Conservation (phyloP, 2,113 vertebrate species). For the Siniperca knerii region DNA sequence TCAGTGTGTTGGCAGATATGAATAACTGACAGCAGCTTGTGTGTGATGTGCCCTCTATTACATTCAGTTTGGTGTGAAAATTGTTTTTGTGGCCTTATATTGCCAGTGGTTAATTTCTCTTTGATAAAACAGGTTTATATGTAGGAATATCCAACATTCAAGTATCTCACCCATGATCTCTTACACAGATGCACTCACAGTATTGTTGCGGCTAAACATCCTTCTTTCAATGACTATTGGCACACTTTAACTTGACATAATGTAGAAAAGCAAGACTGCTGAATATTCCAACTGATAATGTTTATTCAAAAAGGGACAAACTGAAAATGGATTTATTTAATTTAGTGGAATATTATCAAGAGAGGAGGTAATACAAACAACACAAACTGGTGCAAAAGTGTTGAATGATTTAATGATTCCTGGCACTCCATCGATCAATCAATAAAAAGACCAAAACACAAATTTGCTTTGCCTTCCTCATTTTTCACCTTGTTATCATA, state of each 20-base stretch:
- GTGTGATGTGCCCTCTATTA: conserved; percentile 69
- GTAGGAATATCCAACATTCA: conserved; percentile 58
- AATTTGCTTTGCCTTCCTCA: conserved; percentile 29
- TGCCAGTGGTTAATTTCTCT: conserved; percentile 69
- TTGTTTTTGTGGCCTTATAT: conserved; percentile 79
- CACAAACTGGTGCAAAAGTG: conserved; percentile 54
- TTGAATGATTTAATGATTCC: conserved; percentile 64
- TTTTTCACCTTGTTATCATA: neutral
- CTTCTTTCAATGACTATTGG: conserved; percentile 31
- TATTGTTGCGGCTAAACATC: conserved; percentile 47
- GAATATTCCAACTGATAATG: conserved; percentile 61
- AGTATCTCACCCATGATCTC: conserved; percentile 52
- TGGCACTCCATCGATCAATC: conserved; percentile 52
- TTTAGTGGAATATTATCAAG: conserved; percentile 17
- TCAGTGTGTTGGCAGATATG: conserved; percentile 64
- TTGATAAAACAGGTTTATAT: conserved; percentile 71
- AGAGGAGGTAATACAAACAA: conserved; percentile 35
- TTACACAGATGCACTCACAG: conserved; percentile 51
- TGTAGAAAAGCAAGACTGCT: conserved; percentile 40
- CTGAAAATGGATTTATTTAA: conserved; percentile 20
- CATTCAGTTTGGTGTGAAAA: conserved; percentile 65
- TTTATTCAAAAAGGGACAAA: neutral
- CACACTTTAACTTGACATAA: conserved; percentile 32
- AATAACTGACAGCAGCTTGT: conserved; percentile 66
- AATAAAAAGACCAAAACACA: conserved; percentile 71